Conservation (phyloP, 2,113 vertebrate species). For the Conger conger region DNA sequence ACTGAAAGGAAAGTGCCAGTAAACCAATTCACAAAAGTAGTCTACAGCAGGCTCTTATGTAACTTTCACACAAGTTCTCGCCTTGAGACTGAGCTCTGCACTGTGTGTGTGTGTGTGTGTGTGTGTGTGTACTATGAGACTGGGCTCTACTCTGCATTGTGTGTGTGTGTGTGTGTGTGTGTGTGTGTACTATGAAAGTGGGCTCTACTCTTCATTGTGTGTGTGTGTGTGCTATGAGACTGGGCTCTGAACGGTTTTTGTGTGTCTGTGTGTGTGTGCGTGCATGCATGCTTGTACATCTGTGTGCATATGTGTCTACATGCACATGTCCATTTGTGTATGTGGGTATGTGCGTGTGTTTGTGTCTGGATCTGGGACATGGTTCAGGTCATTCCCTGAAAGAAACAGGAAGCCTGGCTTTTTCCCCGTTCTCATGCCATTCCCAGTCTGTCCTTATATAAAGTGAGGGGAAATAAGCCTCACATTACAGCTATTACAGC, state of each 20-base stretch:
- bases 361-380: neutral
- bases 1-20: neutral
- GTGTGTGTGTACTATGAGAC: neutral
- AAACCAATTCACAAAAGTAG: neutral
- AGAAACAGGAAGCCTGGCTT: slow-evolving; percentile 7
- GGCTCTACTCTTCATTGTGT: no score
- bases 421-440: slow-evolving; percentile 4
- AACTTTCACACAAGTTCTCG: no score
- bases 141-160: neutral
- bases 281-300: neutral
- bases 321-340: neutral
- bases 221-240: no score
- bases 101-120: neutral
- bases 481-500: neutral
- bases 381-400: neutral
- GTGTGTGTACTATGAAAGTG: neutral
- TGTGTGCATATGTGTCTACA: neutral
- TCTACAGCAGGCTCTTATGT: no score
- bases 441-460: neutral
- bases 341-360: neutral
- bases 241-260: neutral
- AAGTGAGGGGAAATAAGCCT: neutral
- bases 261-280: neutral
- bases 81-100: neutral
- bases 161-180: neutral